Conservation (phyloP, 64 coral and sea anemone genomes). For the Pocillopora verrucosa region DNA sequence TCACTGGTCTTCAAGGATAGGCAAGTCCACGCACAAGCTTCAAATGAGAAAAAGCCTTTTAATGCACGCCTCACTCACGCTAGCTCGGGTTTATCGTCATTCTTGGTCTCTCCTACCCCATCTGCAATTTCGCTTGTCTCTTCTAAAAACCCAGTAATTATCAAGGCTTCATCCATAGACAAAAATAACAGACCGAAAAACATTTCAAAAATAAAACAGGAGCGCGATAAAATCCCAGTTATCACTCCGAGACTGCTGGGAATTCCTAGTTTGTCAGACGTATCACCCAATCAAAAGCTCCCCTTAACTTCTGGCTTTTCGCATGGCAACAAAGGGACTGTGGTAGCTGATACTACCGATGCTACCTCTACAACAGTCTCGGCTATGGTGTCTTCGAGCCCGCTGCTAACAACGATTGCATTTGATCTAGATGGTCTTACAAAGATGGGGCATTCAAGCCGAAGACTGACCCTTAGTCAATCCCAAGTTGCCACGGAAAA, state of each 20-base stretch:
- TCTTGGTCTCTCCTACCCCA: background rate
- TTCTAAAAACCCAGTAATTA: background rate
- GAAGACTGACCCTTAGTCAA: no score
- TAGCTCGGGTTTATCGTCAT: background rate
- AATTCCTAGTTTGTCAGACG: conserved; percentile 11
- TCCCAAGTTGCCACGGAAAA: no score
- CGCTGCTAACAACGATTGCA: background rate
- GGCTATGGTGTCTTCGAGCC: background rate
- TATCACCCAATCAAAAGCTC: background rate
- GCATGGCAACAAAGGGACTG: background rate
- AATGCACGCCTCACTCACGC: background rate
- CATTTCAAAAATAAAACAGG: background rate
- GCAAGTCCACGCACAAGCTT: background rate
- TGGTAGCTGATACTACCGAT: background rate
- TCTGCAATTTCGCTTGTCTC: background rate
- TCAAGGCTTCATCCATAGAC: background rate
- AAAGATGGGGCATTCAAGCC: background rate
- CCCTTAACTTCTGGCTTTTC: background rate
- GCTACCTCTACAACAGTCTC: background rate
- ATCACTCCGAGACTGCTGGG: conserved; percentile 3
- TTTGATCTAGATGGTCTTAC: background rate
- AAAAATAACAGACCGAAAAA: background rate
- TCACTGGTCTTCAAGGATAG: background rate
- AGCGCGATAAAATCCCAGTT: background rate
- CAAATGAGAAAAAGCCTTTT: background rate